Evolutionary conservation across 2,797 vertebrate genomes (phyloP).

Genomic region (Geotrypetes seraphini): DNA sequence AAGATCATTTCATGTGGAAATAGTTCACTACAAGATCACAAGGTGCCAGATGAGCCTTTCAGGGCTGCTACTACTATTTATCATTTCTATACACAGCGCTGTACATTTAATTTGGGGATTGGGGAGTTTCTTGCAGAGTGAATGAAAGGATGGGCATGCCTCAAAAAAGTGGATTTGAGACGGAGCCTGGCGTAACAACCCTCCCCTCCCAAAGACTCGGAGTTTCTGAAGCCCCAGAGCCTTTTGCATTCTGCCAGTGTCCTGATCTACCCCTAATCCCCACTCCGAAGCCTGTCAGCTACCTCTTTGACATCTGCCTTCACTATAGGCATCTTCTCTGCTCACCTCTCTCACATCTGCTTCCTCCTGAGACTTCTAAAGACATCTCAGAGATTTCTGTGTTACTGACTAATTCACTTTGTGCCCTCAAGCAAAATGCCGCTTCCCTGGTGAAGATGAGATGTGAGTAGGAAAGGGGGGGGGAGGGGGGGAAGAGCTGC

Average conservation of each 20-base stretch:
- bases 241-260: constrained; percentile 56
- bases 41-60: no score
- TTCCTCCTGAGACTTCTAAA: constrained; percentile 61
- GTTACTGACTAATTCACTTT: constrained; percentile 39
- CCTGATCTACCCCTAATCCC: constrained; percentile 65
- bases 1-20: no score
- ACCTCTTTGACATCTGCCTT: constrained; percentile 61
- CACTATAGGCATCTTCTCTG: constrained; percentile 66
- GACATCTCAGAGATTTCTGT: constrained; percentile 65
- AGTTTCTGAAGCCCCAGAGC: constrained; percentile 19
- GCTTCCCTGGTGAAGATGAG: constrained; percentile 15
- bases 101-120: no score
- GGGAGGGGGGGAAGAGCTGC: neutral
- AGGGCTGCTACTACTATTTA: no score
- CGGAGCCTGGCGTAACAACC: no score
- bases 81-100: no score
- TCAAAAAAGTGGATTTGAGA: no score
- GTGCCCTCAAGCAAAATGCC: constrained; percentile 54
- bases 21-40: no score
- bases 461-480: constrained; percentile 1
- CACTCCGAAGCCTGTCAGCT: constrained; percentile 61
- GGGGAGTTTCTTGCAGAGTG: no score
- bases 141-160: no score
- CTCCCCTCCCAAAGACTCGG: no score
- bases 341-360: constrained; percentile 69